These are phyloP conservation scores for Arvicola amphibius DNA, from an alignment of 2,797 vertebrate genomes.

Conservation along the genomic window DNA sequence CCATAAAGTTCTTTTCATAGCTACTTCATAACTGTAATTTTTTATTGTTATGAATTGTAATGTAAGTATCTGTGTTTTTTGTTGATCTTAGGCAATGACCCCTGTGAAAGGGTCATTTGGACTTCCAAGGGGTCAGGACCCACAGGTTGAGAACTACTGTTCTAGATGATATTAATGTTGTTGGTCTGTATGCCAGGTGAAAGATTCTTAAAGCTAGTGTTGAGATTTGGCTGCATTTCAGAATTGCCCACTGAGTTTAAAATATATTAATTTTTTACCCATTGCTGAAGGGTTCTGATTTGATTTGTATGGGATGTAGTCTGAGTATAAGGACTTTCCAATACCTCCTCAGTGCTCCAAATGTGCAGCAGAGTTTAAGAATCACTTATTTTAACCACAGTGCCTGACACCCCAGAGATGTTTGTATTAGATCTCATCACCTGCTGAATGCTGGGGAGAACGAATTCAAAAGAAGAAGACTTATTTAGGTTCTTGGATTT, in stretches of 20 bases:
- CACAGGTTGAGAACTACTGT: not conserved
- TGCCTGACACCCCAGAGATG: not conserved
- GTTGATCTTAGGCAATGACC: not conserved
- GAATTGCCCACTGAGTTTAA: not conserved
- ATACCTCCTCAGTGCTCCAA: not conserved
- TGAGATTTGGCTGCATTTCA: not conserved
- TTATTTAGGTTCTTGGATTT: not conserved
- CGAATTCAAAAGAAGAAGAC: not conserved
- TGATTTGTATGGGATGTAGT: not conserved
- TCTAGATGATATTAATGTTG: not conserved
- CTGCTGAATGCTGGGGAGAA: not conserved
- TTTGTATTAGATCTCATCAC: not conserved
- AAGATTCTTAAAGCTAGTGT: not conserved
- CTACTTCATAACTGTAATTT: not conserved
- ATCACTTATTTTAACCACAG: constrained; percentile 16
- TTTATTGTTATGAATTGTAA: not conserved
- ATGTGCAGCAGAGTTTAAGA: not conserved
- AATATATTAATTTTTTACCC: not conserved
- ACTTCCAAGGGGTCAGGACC: not conserved
- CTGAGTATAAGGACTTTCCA: not conserved
- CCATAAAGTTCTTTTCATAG: not conserved
- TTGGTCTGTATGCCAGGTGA: not conserved
- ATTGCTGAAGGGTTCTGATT: not conserved
- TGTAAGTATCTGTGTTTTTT: not conserved
- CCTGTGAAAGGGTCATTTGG: not conserved